These are phyloP conservation scores for Grapholita molesta DNA, from an alignment of 1,140 invertebrate genomes.

Conservation along the genomic window DNA sequence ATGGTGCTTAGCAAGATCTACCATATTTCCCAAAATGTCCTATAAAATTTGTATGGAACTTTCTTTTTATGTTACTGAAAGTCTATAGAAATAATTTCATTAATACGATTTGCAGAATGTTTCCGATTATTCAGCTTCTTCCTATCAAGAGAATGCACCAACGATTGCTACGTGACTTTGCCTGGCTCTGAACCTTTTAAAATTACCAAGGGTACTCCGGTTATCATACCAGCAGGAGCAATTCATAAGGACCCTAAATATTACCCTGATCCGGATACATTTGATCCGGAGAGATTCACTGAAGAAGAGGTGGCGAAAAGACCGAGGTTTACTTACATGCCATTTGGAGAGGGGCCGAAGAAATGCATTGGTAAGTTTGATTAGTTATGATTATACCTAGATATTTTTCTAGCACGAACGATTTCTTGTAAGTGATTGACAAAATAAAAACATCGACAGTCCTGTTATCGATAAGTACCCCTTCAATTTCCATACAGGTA, in stretches of 20 bases:
- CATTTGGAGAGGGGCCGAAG: conserved; percentile 18
- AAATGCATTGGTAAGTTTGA: conserved; percentile 19
- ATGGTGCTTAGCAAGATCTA: no score
- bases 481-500: no score
- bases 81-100: no score
- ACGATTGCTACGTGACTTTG: not conserved
- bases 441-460: no score
- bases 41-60: no score
- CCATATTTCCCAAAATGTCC: no score
- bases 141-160: not conserved
- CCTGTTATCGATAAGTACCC: no score
- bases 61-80: no score
- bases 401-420: no score
- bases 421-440: no score
- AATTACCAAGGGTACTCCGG: not conserved
- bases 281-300: conserved; percentile 18
- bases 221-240: not conserved
- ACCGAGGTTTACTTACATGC: conserved; percentile 15
- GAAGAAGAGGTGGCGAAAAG: conserved; percentile 12
- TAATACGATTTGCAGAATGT: not conserved
- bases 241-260: conserved; percentile 17
- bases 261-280: conserved; percentile 6
- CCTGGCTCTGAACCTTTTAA: not conserved
- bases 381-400: no score
- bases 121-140: not conserved